Base-by-base conservation (phyloP, 2,888 invertebrate species). In the Plebejus melissa region DNA sequence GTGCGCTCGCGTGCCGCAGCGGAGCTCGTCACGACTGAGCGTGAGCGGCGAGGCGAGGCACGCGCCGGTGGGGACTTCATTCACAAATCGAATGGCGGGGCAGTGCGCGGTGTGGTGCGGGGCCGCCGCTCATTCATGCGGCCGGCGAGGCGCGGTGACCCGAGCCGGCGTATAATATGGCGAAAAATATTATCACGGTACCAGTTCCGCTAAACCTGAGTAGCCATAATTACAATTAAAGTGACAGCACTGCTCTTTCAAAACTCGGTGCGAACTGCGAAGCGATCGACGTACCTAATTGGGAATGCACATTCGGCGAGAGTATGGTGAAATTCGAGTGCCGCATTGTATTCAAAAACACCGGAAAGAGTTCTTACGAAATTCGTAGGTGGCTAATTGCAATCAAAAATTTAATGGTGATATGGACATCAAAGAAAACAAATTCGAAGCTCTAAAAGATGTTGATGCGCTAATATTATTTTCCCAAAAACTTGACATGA, bases 11-110 rank as follows among this genome's bases (percentile, higher is more conserved):
- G 91, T 88, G 85, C 82, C 84, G 79, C 87, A 87, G 91, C 92
- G 88, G 86, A 86, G 87, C 85, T 84, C 86, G 87, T 86, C 87
- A 87, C 89, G 88, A 91, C 90, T 91, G 91, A 91, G 90, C 91
- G 87, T 83, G 85, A 82, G 83, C 86, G 32, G 32, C 32, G 0
- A 32, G 85, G 85, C 87, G 84, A 84, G 88, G 92, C 92, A 90
- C 92, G 89, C 88, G 90, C 92, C 90, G 88, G 88, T 85, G 89
- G 90, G 89, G 88, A 87, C 86, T 91, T 90, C 93, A 93, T 93
- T 93, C 93, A 93, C 91, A 90, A 90, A 87, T 80, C 86, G 85
- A 86, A 88, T 86, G 89, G 90, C 88, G 90, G 90, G 89, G 89
- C 83, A 82, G 79, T 81, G 75, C 81, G 88, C 82, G 87, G 88